Evolutionary conservation across 2,113 vertebrate species (phyloP).

Genomic region (Donacobius atricapilla): DNA sequence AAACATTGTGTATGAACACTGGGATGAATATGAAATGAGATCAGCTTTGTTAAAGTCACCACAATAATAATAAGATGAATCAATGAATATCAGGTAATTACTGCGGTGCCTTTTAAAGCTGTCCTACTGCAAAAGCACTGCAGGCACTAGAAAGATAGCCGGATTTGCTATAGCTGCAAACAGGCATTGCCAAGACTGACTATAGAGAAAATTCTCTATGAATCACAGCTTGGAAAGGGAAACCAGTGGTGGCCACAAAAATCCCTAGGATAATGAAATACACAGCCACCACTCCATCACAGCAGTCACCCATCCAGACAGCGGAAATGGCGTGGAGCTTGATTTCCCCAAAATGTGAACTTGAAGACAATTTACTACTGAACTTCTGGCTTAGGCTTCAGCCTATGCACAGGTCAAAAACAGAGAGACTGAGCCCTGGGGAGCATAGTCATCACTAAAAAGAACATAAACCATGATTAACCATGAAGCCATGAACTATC

Average conservation of each 20-base stretch:
- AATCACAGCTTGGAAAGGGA: background rate
- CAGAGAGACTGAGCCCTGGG: background rate
- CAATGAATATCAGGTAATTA: background rate
- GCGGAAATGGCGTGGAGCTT: rapidly evolving
- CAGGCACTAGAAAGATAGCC: background rate
- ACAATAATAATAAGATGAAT: background rate
- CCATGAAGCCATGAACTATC: background rate
- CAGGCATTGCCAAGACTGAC: background rate
- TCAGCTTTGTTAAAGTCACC: background rate
- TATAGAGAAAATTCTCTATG: background rate
- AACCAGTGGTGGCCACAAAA: background rate
- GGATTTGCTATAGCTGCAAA: background rate
- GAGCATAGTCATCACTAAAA: background rate
- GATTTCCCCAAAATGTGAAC: background rate
- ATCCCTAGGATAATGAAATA: background rate
- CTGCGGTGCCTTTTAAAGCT: background rate
- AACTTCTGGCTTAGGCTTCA: background rate
- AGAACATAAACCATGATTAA: background rate
- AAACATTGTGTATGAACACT: background rate
- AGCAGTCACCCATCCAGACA: background rate
- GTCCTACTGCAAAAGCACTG: background rate
- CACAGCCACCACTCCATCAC: background rate
- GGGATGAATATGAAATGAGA: background rate
- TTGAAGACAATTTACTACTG: background rate
- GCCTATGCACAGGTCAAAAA: background rate